Evolutionary conservation across 1,140 invertebrate species (phyloP).

Genomic region (Drosophila azteca): DNA sequence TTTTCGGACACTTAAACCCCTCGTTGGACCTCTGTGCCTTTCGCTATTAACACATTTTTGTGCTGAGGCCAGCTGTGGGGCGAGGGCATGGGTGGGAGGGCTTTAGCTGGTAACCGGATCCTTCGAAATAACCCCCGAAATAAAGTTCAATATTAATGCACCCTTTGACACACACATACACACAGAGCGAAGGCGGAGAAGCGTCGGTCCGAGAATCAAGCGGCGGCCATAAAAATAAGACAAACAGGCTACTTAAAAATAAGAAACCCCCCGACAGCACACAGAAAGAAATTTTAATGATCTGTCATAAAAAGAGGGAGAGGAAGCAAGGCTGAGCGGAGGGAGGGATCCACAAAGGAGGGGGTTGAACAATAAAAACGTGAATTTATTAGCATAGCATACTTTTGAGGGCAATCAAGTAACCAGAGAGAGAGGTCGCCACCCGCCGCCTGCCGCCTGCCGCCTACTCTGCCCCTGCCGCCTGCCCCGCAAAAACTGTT

Average conservation of each 20-base stretch:
- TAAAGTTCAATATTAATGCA: conserved; percentile 82
- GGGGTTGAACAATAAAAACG: conserved; percentile 55
- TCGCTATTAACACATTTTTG: conserved; percentile 48
- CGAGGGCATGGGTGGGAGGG: not conserved
- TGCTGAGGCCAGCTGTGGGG: conserved; percentile 23
- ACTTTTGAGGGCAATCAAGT: conserved; percentile 79
- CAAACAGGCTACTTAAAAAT: conserved; percentile 78
- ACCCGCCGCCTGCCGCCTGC: not conserved
- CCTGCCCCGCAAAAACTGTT: conserved; percentile 41
- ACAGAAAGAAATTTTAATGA: conserved; percentile 68
- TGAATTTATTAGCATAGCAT: conserved; percentile 80
- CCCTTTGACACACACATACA: conserved; percentile 63
- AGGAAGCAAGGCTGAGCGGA: conserved; percentile 3
- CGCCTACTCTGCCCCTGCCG: not conserved
- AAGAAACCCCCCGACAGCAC: conserved; percentile 18
- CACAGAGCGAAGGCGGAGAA: conserved; percentile 1
- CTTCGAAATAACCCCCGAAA: conserved; percentile 56
- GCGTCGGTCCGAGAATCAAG: conserved; percentile 33
- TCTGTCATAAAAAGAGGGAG: conserved; percentile 73
- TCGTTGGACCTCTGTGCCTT: too few relatives aligned
- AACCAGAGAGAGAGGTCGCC: conserved; percentile 33
- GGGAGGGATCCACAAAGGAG: conserved; percentile 33
- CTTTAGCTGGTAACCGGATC: conserved; percentile 12
- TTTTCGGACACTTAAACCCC: too few relatives aligned
- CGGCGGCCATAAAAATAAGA: conserved; percentile 71